A percentile compares a stretch with the other conserved stretches of the same genome.
Conservation (phyloP, 1,140 invertebrate genomes). For the Magallana angulata region DNA sequence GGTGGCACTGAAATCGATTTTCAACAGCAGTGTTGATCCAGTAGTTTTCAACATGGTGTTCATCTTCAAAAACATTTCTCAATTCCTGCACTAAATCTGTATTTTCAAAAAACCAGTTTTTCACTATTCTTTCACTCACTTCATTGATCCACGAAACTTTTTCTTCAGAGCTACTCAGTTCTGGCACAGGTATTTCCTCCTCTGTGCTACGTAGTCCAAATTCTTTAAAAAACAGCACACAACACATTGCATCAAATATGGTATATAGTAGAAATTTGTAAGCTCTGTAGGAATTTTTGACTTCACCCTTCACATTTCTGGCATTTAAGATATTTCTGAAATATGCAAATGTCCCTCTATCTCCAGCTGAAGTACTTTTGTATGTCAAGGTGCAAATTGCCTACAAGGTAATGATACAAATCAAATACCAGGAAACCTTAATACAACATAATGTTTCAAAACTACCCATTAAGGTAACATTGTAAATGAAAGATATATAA, state of each 20-base stretch:
- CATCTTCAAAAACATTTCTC: slow-evolving; percentile 36
- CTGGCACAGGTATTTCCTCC: neutral
- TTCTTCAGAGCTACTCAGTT: neutral
- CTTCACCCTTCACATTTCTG: slow-evolving; percentile 46
- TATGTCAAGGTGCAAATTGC: neutral
- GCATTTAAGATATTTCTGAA: slow-evolving; percentile 50
- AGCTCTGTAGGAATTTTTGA: slow-evolving; percentile 49
- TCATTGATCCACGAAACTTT: neutral
- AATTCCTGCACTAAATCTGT: slow-evolving; percentile 40
- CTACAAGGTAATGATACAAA: too few species aligned
- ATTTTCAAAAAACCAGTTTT: slow-evolving; percentile 49
- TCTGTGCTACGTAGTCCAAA: neutral
- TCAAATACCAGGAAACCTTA: too few species aligned
- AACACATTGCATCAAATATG: slow-evolving; percentile 50
- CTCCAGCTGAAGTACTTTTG: neutral
- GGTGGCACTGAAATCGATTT: neutral
- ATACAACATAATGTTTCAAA: neutral
- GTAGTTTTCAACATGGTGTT: slow-evolving; percentile 52
- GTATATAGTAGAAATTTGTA: slow-evolving; percentile 47
- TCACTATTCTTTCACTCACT: neutral
- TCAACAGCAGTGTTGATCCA: neutral
- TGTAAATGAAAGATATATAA: too few species aligned
- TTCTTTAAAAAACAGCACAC: slow-evolving; percentile 38
- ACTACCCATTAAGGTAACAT: too few species aligned
- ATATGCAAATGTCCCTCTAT: slow-evolving; percentile 46